Evolutionary conservation across 2,113 vertebrate species (phyloP).

Genomic region (Archocentrus centrarchus): DNA sequence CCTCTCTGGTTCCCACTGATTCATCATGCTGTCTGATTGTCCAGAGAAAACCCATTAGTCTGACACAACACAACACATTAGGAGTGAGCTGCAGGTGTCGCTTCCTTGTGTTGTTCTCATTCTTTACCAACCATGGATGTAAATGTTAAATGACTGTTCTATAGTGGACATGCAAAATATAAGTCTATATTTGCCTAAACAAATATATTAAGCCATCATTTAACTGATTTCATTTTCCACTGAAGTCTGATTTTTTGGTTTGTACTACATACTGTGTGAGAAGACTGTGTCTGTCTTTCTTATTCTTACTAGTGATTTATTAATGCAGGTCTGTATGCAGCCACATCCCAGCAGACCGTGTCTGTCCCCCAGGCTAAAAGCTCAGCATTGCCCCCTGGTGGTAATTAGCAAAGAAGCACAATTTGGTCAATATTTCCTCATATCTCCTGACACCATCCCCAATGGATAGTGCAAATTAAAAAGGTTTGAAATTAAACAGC

Average conservation of each 20-base stretch:
- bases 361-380: conserved; percentile 52
- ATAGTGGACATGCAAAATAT: neutral
- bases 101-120: conserved; percentile 2
- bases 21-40: conserved; percentile 73
- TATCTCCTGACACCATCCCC: conserved; percentile 27
- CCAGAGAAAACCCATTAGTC: conserved; percentile 69
- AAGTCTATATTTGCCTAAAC: conserved; percentile 6
- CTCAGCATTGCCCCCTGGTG: conserved; percentile 76
- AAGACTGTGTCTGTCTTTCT: conserved; percentile 54
- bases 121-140: conserved; percentile 39
- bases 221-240: neutral
- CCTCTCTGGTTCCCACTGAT: conserved; percentile 67
- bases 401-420: conserved; percentile 32
- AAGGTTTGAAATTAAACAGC: conserved; percentile 4
- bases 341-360: conserved; percentile 62
- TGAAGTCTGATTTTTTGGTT: neutral
- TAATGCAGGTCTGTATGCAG: conserved; percentile 78
- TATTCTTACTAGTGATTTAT: conserved; percentile 74
- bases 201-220: neutral
- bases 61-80: conserved; percentile 59
- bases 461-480: neutral
- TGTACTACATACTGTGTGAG: conserved; percentile 22
- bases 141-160: conserved; percentile 19
- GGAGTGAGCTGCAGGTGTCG: conserved; percentile 66
- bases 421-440: conserved; percentile 22